Base-by-base conservation (phyloP, 2,797 vertebrate species). In the Anguilla marmorata region DNA sequence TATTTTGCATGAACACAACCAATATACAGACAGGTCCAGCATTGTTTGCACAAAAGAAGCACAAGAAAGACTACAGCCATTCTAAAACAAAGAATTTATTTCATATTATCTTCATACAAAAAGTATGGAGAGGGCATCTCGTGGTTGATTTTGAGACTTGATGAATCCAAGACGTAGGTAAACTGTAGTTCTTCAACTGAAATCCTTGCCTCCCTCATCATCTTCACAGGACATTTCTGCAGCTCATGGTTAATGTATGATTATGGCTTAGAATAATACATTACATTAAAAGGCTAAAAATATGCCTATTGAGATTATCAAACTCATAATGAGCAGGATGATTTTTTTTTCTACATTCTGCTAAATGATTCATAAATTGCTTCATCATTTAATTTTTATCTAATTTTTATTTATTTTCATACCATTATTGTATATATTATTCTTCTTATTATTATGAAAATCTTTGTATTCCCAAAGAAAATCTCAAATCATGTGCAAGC, bases 291-390 rank as follows among this genome's bases (percentile, higher is more conserved):
- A 19, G 16, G 58, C 21, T 27, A 30, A 52, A 88, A 89, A 82
- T 66, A 88, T 85, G 92, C 91, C 93, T 85, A 88, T 91, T 88
- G 89, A 91, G 88, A 92, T 90, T 89, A 88, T 92, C 60, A 89
- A 91, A 92, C 85, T 87, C 88, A 74, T 86, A 74, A 69, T 30
- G 85, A 50, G 50, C 33, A n/a, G 85, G 60, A 21, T n/a, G 19
- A 66, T 41, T 41, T 41, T 41, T 41, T 60, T 27, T 85, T 27
- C 27, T 48, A 33, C n/a, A 21, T 63, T 63, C 60, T 21, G 84
- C 12, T 41, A 37, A 85, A 85, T 60, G 37, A 85, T 37, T 58
- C 54, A 21, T 30, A 85, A 60, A 63, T 85, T 33, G 27, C 24
- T 19, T 85, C 37, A 45, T n/a, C 72, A 27, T 11, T 72, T 72